Conservation (phyloP, 2,888 invertebrate genomes). For the Pseudococcus viburni region DNA sequence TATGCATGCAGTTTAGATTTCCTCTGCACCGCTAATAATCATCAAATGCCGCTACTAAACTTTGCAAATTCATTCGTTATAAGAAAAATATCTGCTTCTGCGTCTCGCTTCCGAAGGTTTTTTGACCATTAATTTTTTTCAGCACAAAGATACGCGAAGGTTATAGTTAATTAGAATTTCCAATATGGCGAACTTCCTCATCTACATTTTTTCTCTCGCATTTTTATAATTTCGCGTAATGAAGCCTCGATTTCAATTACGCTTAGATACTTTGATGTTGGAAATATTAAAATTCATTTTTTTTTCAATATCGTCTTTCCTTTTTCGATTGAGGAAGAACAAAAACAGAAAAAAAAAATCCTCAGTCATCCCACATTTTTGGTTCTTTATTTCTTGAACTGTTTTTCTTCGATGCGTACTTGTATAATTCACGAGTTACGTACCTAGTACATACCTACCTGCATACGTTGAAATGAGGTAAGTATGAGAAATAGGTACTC, state of each 20-base stretch:
- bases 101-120: not conserved
- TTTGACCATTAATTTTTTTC: conserved; percentile 17
- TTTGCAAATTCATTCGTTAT: not conserved
- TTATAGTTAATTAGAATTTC: conserved; percentile 34
- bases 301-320: not conserved
- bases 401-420: too few relatives aligned
- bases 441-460: too few relatives aligned
- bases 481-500: too few relatives aligned
- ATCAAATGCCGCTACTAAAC: not conserved
- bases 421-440: too few relatives aligned
- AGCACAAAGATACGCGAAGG: conserved; percentile 1
- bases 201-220: not conserved
- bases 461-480: too few relatives aligned
- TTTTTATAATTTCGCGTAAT: conserved; percentile 26
- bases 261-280: conserved; percentile 9
- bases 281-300: not conserved
- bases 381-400: not conserved
- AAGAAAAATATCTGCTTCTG: not conserved
- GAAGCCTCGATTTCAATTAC: conserved; percentile 39
- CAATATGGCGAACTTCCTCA: not conserved
- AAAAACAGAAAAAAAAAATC: not conserved
- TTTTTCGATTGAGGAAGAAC: not conserved
- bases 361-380: not conserved
- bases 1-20: not conserved
- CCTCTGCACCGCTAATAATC: not conserved